These are phyloP conservation scores for Globodera ellingtonae DNA, from an alignment of 1,140 invertebrate species.

Conservation along the genomic window DNA sequence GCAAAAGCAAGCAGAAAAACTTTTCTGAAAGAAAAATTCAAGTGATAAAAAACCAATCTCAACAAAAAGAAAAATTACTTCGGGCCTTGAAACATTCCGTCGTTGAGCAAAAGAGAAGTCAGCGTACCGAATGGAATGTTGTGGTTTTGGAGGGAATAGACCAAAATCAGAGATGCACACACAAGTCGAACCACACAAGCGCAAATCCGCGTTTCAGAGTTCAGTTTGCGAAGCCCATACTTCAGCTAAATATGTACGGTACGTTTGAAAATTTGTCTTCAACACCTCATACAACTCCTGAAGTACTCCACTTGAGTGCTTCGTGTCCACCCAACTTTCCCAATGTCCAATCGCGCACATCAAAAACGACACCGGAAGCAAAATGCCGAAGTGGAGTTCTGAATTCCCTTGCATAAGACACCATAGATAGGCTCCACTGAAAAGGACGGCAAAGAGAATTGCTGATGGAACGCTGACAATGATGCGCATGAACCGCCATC, in stretches of 20 bases:
- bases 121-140: constrained; percentile 33
- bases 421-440: constrained; percentile 39
- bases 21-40: constrained; percentile 18
- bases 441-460: constrained; percentile 31
- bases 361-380: constrained; percentile 43
- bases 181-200: constrained; percentile 41
- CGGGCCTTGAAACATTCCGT: constrained; percentile 25
- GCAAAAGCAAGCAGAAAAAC: constrained; percentile 49
- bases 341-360: constrained; percentile 57
- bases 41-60: not conserved
- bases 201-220: constrained; percentile 43
- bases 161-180: constrained; percentile 35
- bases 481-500: constrained; percentile 22
- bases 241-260: constrained; percentile 50
- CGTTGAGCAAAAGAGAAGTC: constrained; percentile 31
- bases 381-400: constrained; percentile 11
- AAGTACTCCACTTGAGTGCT: constrained; percentile 44
- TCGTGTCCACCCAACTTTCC: constrained; percentile 55
- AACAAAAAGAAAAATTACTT: constrained; percentile 28
- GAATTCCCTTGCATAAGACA: constrained; percentile 9
- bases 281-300: constrained; percentile 47
- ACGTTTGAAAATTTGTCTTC: not conserved
- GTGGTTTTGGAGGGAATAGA: constrained; percentile 27
- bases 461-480: constrained; percentile 22
- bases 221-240: constrained; percentile 55